Conservation (phyloP, 2,113 vertebrate species). For the Ellobius talpinus region DNA sequence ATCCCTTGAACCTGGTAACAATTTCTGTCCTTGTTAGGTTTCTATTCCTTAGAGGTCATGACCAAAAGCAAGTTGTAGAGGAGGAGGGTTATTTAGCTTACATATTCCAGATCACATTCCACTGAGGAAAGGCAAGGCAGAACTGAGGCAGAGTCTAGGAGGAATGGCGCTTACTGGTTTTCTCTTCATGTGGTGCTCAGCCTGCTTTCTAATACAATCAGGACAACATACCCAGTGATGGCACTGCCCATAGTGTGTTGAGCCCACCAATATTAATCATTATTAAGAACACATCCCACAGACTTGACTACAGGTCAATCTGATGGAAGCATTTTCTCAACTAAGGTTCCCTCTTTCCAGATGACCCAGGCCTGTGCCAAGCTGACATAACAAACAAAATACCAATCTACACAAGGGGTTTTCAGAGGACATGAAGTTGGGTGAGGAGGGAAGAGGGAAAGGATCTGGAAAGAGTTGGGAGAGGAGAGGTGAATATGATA, state of each 20-base stretch:
- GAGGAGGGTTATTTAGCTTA: no score
- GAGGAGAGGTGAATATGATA: neutral
- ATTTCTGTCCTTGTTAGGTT: no score
- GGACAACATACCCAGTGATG: neutral
- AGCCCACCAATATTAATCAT: neutral
- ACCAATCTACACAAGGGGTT: neutral
- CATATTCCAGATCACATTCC: neutral
- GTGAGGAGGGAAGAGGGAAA: neutral
- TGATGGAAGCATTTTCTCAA: neutral
- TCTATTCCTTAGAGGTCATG: no score
- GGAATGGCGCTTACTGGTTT: neutral
- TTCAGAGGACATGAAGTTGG: neutral
- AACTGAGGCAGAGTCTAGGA: neutral
- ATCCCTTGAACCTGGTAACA: no score
- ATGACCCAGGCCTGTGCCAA: neutral
- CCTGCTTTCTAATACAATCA: neutral
- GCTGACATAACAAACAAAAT: neutral
- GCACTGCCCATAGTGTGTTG: neutral
- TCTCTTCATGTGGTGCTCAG: neutral
- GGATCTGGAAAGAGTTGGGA: neutral
- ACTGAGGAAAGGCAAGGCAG: neutral
- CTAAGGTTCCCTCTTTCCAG: neutral
- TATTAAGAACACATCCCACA: neutral
- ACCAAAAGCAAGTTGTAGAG: no score
- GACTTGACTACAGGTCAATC: neutral